These are phyloP conservation scores for Nipponia nippon DNA, from an alignment of 2,113 vertebrate species.

Conservation along the genomic window DNA sequence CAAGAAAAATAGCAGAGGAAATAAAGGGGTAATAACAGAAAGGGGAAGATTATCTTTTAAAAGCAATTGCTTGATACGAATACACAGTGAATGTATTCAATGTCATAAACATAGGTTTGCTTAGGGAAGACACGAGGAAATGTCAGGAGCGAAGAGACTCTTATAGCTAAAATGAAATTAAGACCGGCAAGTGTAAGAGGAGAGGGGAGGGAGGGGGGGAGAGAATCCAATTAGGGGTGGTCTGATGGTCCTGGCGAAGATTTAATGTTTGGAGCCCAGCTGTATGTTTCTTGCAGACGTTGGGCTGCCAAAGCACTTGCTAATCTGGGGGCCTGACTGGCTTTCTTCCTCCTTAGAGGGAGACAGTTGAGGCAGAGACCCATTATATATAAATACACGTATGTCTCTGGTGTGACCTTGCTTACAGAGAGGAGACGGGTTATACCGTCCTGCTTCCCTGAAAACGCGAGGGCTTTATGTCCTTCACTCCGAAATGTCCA, in stretches of 20 bases:
- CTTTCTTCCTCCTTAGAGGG: background rate
- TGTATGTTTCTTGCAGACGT: background rate
- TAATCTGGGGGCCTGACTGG: background rate
- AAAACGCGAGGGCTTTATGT: background rate
- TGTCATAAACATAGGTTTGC: conserved; percentile 4
- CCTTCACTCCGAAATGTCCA: background rate
- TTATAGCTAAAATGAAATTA: conserved; percentile 6
- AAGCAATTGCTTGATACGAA: background rate
- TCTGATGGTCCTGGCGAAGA: background rate
- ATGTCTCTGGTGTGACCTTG: background rate
- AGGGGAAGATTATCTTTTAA: conserved; percentile 1
- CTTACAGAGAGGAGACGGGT: background rate
- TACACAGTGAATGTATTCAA: background rate
- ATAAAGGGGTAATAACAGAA: conserved; percentile 17
- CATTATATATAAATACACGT: background rate
- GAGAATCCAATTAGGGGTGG: background rate
- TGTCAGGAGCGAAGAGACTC: background rate
- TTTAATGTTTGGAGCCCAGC: background rate
- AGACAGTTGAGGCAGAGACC: background rate
- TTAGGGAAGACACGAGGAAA: background rate
- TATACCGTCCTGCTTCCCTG: background rate
- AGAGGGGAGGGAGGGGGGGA: background rate
- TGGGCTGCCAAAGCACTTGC: background rate
- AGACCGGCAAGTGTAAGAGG: background rate
- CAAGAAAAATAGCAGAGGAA: conserved; percentile 15